These are phyloP conservation scores for Azemiops feae DNA, from an alignment of 2,113 vertebrate genomes.

Conservation along the genomic window DNA sequence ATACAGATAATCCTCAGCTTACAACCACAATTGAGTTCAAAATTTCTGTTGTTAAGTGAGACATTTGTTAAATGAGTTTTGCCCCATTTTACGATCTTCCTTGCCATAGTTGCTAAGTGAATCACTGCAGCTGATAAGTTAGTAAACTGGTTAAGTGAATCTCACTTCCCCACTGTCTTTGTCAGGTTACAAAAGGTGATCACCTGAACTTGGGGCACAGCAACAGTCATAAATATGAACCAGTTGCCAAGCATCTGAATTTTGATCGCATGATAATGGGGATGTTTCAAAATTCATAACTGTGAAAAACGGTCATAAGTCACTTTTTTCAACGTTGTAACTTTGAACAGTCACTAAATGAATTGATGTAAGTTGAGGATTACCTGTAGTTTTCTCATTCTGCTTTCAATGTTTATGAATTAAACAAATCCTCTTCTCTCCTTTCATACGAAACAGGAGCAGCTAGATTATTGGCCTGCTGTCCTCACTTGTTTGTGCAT, in stretches of 20 bases:
- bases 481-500: not conserved
- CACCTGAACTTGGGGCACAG: not conserved
- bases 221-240: not conserved
- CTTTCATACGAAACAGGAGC: not conserved
- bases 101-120: not conserved
- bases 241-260: not conserved
- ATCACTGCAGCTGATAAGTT: not conserved
- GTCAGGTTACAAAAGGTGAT: not conserved
- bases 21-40: too few relatives aligned
- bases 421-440: not conserved
- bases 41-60: not conserved
- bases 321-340: not conserved
- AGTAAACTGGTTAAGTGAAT: not conserved
- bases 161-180: not conserved
- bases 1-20: not conserved
- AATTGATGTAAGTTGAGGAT: not conserved
- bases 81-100: not conserved
- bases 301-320: too few relatives aligned
- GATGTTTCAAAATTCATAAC: not conserved
- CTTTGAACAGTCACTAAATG: not conserved
- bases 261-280: not conserved
- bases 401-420: not conserved
- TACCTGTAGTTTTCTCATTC: not conserved
- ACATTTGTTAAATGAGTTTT: not conserved
- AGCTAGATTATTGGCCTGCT: not conserved